A percentile compares a stretch with the other conserved stretches of the same genome.
Evolutionary conservation across 1,140 invertebrate species (phyloP).

Genomic region (Choristoneura fumiferana): DNA sequence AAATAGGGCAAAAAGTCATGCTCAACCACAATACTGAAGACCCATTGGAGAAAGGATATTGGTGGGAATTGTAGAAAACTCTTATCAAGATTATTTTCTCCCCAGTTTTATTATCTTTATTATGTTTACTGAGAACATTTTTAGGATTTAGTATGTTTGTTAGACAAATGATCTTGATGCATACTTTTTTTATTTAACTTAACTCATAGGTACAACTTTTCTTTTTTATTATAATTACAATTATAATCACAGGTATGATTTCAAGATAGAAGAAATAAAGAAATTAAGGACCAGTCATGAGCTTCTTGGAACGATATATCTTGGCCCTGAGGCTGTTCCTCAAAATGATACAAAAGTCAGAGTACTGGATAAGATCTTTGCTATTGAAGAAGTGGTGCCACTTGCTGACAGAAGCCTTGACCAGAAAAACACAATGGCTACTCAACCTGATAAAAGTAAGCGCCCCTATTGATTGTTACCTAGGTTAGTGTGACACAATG

Average conservation of each 20-base stretch:
- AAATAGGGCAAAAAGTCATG: constrained; percentile 83
- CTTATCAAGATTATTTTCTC: background rate
- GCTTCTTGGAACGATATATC: constrained; percentile 69
- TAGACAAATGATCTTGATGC: no score
- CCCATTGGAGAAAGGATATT: constrained; percentile 84
- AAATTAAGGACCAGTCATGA: constrained; percentile 51
- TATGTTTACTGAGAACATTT: background rate
- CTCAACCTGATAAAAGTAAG: constrained; percentile 59
- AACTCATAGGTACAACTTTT: no score
- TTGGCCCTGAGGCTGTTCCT: constrained; percentile 64
- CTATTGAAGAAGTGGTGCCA: constrained; percentile 79
- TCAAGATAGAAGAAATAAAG: constrained; percentile 69
- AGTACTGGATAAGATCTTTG: constrained; percentile 81
- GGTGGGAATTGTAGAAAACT: constrained; percentile 81
- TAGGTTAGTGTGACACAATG: no score
- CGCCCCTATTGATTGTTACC: background rate
- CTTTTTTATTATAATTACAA: no score
- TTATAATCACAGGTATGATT: constrained; percentile 76
- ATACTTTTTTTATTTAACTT: no score
- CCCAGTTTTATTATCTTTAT: background rate
- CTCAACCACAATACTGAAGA: constrained; percentile 89
- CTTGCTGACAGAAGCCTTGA: constrained; percentile 53
- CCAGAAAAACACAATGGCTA: constrained; percentile 48
- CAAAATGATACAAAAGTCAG: constrained; percentile 80
- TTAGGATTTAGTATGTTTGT: constrained; percentile 13